Evolutionary conservation across 1,140 invertebrate genomes (phyloP).

Genomic region (Formica selysi): DNA sequence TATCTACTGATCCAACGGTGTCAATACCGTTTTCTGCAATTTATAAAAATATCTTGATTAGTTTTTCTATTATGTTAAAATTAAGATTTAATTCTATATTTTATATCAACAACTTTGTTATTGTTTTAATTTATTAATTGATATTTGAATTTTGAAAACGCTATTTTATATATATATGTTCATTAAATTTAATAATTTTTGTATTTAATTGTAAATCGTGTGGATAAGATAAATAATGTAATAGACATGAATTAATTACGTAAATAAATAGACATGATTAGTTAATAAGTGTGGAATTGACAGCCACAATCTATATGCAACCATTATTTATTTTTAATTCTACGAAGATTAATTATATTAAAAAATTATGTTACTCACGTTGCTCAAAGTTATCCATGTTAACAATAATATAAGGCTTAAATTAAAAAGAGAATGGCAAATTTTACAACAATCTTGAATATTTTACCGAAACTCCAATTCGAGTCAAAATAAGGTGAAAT

Average conservation of each 20-base stretch:
- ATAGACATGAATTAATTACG: not conserved
- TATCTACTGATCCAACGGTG: conserved; percentile 56
- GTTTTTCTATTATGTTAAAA: not conserved
- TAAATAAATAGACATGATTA: not conserved
- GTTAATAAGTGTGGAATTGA: conserved; percentile 1
- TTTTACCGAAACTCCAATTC: conserved; percentile 33
- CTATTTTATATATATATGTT: not conserved
- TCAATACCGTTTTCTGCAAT: conserved; percentile 27
- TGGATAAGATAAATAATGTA: not conserved
- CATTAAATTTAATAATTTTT: not conserved
- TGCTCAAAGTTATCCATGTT: conserved; percentile 60
- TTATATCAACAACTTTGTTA: not conserved
- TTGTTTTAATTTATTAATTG: no score
- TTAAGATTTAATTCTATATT: not conserved
- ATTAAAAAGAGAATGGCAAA: conserved; percentile 33
- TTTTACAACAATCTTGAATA: conserved; percentile 13
- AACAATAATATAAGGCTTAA: conserved; percentile 1
- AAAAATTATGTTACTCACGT: conserved; percentile 61
- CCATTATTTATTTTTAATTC: not conserved
- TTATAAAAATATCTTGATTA: conserved; percentile 34
- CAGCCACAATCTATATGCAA: not conserved
- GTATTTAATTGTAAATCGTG: not conserved
- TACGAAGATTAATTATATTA: not conserved
- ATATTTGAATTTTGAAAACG: no score
- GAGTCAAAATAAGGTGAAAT: conserved; percentile 76